phyloP scores from a whole-genome alignment of 2,888 invertebrate genomes.

The Parnassius glacialis region DNA sequence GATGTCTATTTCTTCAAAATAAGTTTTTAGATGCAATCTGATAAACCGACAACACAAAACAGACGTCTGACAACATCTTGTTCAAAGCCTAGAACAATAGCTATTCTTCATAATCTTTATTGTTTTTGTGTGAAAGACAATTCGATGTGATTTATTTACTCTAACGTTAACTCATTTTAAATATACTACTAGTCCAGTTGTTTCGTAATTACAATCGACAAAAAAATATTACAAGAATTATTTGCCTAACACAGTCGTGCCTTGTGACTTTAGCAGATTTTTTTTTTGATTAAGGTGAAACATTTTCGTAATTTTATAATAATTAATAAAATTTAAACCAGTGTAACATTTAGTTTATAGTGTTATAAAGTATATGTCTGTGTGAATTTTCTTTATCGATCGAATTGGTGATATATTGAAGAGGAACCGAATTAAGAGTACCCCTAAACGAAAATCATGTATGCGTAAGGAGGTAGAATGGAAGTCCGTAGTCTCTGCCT shows the following conservation, averaged over 20 bases:
- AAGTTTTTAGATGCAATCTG: too few species aligned
- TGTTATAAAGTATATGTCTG: too few species aligned
- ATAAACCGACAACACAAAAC: not conserved
- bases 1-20: too few species aligned
- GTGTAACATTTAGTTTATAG: not conserved
- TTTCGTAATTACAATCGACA: not conserved
- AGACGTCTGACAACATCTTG: not conserved
- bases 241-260: constrained; percentile 15
- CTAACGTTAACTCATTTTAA: not conserved
- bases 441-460: too few species aligned
- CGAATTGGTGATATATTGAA: too few species aligned
- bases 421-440: too few species aligned
- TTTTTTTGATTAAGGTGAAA: not conserved
- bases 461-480: too few species aligned
- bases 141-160: constrained; percentile 1
- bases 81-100: constrained; percentile 11
- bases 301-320: not conserved
- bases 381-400: too few species aligned
- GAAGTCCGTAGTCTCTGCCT: too few species aligned
- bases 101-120: constrained; percentile 15
- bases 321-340: not conserved
- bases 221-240: not conserved
- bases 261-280: not conserved
- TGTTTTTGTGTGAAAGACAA: constrained; percentile 4
- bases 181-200: not conserved